Base-by-base conservation (phyloP, 1,140 invertebrate genomes). In the Drosophila pallidifrons region DNA sequence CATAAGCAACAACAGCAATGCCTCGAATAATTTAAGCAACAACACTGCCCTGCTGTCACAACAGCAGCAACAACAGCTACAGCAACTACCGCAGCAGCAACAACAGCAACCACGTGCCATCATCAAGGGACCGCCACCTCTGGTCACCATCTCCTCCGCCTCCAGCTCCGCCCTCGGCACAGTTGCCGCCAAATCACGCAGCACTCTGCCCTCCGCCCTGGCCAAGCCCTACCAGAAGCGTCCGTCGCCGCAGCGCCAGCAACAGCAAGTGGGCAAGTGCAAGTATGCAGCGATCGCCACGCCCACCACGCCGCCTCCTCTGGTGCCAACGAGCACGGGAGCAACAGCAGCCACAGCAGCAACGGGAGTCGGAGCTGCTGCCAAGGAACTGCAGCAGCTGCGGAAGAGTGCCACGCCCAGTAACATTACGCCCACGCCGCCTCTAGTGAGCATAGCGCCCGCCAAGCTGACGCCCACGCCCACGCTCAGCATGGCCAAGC, bases 231-330 rank as follows among this genome's bases (percentile, higher is more conserved):
- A 81, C 46, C 75, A 81, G 25, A 89, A 89, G 64, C 72, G 85
- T 30, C 64, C 0, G 25, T 74, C 28, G 75, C 85, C 15, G 43
- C 77, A 83, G 80, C 68, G 76, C 8, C 51, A 58, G 8, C 77
- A 51, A 25, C 61, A 64, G 28, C 74, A 54, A 41, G 57, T 77
- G 5, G 57, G 63, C 15, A 79, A 73, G 69, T 54, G 66, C 71
- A 79, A 85, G 71, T 77, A 63, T 41, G 51, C 69, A 8, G 51
- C 87, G 16, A 91, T 92, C 45, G 91, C 91, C 30, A 91, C 91
- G 43, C 91, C 91, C 16, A 92, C 91, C 6, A 92, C 91, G 10
- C 91, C 91, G 10, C 91, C 91, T 2, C 91, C 91, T 2, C 30
- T 92, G 10, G 91, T 92, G 63, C 91, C 89, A 5, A 88, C 89